Evolutionary conservation across 2,888 invertebrate genomes (phyloP).

Genomic region (Lomographa bimaculata): DNA sequence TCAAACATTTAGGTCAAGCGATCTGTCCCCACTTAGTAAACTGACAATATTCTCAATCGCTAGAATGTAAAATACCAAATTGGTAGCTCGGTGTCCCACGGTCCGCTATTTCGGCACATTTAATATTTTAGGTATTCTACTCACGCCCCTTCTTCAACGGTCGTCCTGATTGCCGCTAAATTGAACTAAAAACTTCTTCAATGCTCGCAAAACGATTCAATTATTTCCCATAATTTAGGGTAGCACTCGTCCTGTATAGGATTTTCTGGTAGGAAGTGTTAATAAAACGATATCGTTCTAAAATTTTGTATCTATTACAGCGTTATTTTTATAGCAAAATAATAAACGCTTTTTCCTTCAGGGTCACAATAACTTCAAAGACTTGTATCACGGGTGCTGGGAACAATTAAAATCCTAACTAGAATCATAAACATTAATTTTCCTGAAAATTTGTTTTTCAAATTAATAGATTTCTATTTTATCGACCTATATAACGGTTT

Average conservation of each 20-base stretch:
- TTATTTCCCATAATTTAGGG: constrained; percentile 65
- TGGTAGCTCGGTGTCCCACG: constrained; percentile 60
- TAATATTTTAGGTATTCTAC: constrained; percentile 79
- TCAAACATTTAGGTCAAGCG: constrained; percentile 17
- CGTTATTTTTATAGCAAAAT: too few relatives aligned
- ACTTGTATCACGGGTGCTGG: too few relatives aligned
- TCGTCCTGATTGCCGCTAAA: constrained; percentile 83
- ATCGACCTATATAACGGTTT: too few relatives aligned
- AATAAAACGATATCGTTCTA: too few relatives aligned
- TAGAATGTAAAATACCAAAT: constrained; percentile 62
- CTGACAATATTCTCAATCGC: constrained; percentile 23
- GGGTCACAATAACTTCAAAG: too few relatives aligned
- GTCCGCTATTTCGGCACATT: constrained; percentile 68
- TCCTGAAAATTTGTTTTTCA: too few relatives aligned
- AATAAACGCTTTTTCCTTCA: too few relatives aligned
- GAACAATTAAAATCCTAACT: too few relatives aligned
- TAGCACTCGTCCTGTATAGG: constrained; percentile 35
- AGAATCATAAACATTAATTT: too few relatives aligned
- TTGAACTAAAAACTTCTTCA: constrained; percentile 84
- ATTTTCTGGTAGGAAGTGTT: too few relatives aligned
- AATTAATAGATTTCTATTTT: too few relatives aligned
- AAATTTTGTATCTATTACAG: too few relatives aligned
- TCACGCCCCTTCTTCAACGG: constrained; percentile 81
- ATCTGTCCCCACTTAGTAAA: constrained; percentile 11
- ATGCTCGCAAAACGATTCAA: constrained; percentile 77